Conservation (phyloP, 2,888 invertebrate species). For the Tridacna crocea region DNA sequence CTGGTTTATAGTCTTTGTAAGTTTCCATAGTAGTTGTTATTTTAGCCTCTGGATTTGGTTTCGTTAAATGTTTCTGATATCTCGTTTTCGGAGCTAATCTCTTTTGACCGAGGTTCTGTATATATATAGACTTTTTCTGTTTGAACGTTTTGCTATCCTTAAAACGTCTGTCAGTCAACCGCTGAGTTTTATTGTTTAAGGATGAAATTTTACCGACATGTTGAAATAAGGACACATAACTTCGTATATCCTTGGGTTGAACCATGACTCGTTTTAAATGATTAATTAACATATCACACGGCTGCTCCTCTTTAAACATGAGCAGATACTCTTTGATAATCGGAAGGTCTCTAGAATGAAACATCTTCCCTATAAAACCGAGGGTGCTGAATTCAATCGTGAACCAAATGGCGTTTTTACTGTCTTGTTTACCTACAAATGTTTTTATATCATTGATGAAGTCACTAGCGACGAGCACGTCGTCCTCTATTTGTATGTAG, state of each 20-base stretch:
- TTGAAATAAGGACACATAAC: slow-evolving; percentile 42
- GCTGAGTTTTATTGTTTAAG: slow-evolving; percentile 42
- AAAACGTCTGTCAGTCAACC: slow-evolving; percentile 20
- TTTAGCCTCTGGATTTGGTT: slow-evolving; percentile 25
- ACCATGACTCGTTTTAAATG: slow-evolving; percentile 40
- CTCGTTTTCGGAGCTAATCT: neutral
- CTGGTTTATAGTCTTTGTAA: slow-evolving; percentile 17
- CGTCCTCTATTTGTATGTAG: slow-evolving; percentile 83
- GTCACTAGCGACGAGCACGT: slow-evolving; percentile 76
- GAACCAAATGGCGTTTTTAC: slow-evolving; percentile 37
- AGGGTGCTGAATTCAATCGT: slow-evolving; percentile 46
- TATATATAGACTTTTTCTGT: too few species aligned
- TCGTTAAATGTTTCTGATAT: neutral
- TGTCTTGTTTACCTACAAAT: slow-evolving; percentile 72
- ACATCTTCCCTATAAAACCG: slow-evolving; percentile 61
- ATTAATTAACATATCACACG: slow-evolving; percentile 45
- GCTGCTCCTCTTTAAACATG: slow-evolving; percentile 46
- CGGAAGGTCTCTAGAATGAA: slow-evolving; percentile 40
- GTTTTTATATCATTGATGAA: slow-evolving; percentile 79
- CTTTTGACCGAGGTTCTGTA: too few species aligned
- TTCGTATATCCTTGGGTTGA: slow-evolving; percentile 32
- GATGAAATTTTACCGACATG: slow-evolving; percentile 47
- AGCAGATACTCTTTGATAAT: slow-evolving; percentile 43
- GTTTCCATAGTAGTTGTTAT: slow-evolving; percentile 26
- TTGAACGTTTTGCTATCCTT: slow-evolving; percentile 10